Evolutionary conservation across 2,888 invertebrate species (phyloP), one percentile per base, ranked within the genome.

Genomic region (Sturmia bella): DNA sequence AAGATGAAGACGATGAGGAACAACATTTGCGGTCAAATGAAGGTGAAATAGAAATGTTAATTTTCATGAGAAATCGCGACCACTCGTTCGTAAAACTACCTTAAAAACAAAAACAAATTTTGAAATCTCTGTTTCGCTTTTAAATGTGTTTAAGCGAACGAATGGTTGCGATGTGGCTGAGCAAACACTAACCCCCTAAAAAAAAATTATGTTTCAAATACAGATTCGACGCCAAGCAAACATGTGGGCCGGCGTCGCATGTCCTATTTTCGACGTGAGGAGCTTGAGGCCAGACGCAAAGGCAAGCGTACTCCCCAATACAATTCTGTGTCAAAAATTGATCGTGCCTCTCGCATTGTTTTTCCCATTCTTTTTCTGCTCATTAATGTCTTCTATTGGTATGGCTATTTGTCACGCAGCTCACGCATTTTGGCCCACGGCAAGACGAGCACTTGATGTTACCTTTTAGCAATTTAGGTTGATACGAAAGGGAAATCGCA

Each of bases 351-450:
- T 9, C 91, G 96, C 50, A 92, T 96, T 48, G 93, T 95, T 32
- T 96, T 96, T 88, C 96, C 96, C 0, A 86, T 95, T 68, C 92
- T 94, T 54, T 96, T 96, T 90, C 88, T 95, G 3, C 91, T 94
- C 12, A 95, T 96, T 85, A 96, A 96, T 89, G 90, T 95, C 73
- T 93, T 95, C 89, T 96, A 96, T 88, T 96, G 96, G 95, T 94
- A 93, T 85, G 93, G 94, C 7, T 96, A 95, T 87, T 91, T 95
- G 75, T 93, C 94, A 72, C 91, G 94, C 84, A 94, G 94, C 87
- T 87, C 90, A 9, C 87, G 91, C 61, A 89, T 89, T 39, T 50
- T 89, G 84, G 87, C 88, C 50, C 87, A 87, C 54, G 85, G 87
- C 79, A 88, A 86, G 52, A 56, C 90, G 84, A 86, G 86, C 86